Evolutionary conservation across 37 sponge, comb jelly and placozoan genomes (phyloP).

Genomic region (Petrosia ficiformis): DNA sequence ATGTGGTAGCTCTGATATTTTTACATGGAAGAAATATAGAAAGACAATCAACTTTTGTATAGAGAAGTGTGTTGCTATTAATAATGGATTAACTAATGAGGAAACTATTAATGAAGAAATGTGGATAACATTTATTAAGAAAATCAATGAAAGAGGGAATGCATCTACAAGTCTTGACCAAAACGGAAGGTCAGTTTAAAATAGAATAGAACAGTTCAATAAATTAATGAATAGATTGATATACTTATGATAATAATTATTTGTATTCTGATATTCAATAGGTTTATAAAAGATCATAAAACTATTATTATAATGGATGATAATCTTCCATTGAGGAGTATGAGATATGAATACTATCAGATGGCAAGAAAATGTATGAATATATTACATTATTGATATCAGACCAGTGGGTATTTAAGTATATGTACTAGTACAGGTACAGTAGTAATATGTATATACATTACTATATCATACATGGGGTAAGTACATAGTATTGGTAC

Average conservation of each 20-base stretch:
- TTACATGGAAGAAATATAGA: constrained; percentile 35
- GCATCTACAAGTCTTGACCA: constrained; percentile 1
- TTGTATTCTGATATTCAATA: too few species aligned
- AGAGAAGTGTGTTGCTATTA: constrained; percentile 3
- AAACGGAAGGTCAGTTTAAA: constrained; percentile 15
- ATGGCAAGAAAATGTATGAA: constrained; percentile 80
- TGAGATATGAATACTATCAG: constrained; percentile 73
- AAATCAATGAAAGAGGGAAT: background rate
- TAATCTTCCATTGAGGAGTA: constrained; percentile 64
- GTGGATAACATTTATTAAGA: background rate
- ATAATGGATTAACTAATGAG: too few species aligned
- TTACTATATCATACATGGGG: too few species aligned
- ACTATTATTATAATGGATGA: constrained; percentile 80
- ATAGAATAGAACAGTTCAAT: background rate
- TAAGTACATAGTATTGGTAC: too few species aligned
- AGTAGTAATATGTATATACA: too few species aligned
- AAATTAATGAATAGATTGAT: background rate
- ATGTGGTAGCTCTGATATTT: too few species aligned
- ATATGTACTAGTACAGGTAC: too few species aligned
- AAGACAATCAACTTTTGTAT: constrained; percentile 16
- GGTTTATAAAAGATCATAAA: too few species aligned
- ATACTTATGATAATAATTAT: too few species aligned
- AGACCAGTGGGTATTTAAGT: too few species aligned
- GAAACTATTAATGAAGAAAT: background rate
- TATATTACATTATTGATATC: too few species aligned